Percentiles rank a stretch among this genome's conserved stretches.
phyloP scores from a whole-genome alignment of 2,888 invertebrate species.

The Chymomyza fuscimana region DNA sequence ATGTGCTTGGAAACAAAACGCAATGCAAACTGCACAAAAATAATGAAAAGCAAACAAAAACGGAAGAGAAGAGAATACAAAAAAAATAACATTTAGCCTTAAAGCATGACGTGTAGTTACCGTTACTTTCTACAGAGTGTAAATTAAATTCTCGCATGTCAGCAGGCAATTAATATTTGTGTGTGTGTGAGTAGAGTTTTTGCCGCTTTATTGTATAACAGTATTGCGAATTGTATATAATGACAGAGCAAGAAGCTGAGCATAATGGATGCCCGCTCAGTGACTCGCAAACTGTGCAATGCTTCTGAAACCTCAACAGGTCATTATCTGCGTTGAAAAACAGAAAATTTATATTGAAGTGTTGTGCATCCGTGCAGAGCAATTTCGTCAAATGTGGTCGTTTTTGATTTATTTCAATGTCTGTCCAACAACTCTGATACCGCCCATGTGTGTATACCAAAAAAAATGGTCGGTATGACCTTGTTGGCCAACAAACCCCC shows the following conservation, averaged over 20 bases:
- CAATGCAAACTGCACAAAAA: constrained; percentile 47
- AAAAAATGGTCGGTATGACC: too few relatives aligned
- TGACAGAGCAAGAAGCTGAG: too few relatives aligned
- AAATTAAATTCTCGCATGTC: constrained; percentile 70
- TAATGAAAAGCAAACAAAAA: constrained; percentile 20
- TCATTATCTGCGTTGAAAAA: too few relatives aligned
- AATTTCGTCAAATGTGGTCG: too few relatives aligned
- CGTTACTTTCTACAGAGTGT: constrained; percentile 31
- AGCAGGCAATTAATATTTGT: constrained; percentile 54
- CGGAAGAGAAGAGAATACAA: constrained; percentile 14
- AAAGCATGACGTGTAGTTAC: background rate
- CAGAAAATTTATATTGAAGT: background rate
- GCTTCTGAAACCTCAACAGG: background rate
- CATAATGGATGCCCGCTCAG: background rate
- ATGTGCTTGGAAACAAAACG: constrained; percentile 39
- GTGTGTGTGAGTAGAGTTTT: background rate
- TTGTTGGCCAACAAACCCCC: too few relatives aligned
- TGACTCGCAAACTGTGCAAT: background rate
- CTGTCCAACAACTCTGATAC: too few relatives aligned
- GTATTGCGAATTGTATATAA: background rate
- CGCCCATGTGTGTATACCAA: too few relatives aligned
- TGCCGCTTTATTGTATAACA: background rate
- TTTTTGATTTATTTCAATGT: too few relatives aligned
- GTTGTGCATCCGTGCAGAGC: background rate
- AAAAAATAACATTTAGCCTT: background rate